These are phyloP conservation scores for Hermaeophaga mercurialis DNA, from an alignment of 2,888 invertebrate genomes.

Conservation along the genomic window DNA sequence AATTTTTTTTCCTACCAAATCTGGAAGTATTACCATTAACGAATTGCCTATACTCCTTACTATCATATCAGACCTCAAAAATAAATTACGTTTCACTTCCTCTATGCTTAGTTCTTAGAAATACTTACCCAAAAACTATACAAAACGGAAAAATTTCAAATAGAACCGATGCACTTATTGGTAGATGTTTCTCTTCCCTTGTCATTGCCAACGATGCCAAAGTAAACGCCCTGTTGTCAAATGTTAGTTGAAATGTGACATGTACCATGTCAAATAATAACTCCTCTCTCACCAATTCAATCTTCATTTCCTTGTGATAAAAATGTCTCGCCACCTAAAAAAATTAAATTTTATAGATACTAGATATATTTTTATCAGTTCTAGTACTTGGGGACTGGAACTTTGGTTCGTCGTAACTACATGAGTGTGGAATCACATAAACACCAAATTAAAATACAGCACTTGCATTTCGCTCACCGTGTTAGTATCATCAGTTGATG, in stretches of 20 bases:
- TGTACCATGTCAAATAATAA: conserved; percentile 88
- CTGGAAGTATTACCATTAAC: conserved; percentile 85
- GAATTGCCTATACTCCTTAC: conserved; percentile 90
- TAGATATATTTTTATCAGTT: too few relatives aligned
- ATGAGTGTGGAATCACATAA: too few relatives aligned
- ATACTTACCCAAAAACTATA: conserved; percentile 87
- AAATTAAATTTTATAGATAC: too few relatives aligned
- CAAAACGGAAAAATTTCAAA: conserved; percentile 98
- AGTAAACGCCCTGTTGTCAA: conserved; percentile 91
- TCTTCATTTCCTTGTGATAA: conserved; percentile 93
- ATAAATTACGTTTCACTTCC: not conserved
- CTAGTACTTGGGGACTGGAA: too few relatives aligned
- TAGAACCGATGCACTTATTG: conserved; percentile 85
- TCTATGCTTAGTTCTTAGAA: too few relatives aligned
- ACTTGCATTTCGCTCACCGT: too few relatives aligned
- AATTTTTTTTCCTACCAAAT: conserved; percentile 86
- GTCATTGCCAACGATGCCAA: conserved; percentile 84
- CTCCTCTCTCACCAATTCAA: conserved; percentile 87
- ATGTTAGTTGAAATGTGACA: conserved; percentile 91
- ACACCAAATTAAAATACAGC: too few relatives aligned
- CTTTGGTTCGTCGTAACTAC: too few relatives aligned
- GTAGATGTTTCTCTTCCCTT: conserved; percentile 85
- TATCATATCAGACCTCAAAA: conserved; percentile 79
- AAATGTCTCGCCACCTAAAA: conserved; percentile 87
- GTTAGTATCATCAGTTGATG: too few relatives aligned